Percentiles rank a stretch among this genome's conserved stretches.
Evolutionary conservation across 1,140 invertebrate species (phyloP).

Genomic region (Drosophila pruinosa): DNA sequence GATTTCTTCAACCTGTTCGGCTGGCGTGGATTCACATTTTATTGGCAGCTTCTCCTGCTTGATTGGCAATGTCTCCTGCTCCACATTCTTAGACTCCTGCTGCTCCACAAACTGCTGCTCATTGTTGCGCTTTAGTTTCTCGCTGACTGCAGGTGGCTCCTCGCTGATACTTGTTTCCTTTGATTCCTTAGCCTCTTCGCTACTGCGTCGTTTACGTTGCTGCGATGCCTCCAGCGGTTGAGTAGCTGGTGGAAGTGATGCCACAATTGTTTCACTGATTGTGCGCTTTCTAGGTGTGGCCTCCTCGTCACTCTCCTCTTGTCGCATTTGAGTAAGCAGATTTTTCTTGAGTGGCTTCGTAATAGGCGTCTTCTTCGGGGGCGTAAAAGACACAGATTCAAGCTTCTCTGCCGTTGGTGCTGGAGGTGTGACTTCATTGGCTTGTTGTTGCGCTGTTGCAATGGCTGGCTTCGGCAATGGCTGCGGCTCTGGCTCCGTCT

Average conservation of each 20-base stretch:
- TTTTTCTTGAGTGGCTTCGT: conserved; percentile 78
- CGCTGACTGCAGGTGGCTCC: conserved; percentile 34
- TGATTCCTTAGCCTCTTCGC: conserved; percentile 60
- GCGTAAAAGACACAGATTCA: conserved; percentile 20
- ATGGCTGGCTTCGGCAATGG: neutral
- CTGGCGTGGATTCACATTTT: neutral
- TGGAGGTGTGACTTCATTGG: conserved; percentile 30
- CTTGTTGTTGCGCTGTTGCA: neutral
- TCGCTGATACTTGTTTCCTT: conserved; percentile 42
- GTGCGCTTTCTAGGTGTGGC: conserved; percentile 64
- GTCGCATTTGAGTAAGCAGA: conserved; percentile 64
- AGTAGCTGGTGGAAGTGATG: conserved; percentile 4
- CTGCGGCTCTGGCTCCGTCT: neutral
- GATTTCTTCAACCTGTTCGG: neutral
- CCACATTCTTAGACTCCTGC: neutral
- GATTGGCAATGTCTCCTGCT: neutral
- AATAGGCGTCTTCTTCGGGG: conserved; percentile 65
- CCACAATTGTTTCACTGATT: conserved; percentile 56
- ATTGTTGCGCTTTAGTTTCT: conserved; percentile 62
- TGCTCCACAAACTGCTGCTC: conserved; percentile 36
- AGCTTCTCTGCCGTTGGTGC: conserved; percentile 13
- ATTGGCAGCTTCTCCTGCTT: neutral
- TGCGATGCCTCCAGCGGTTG: conserved; percentile 26
- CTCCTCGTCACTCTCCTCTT: conserved; percentile 77
- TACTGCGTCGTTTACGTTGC: conserved; percentile 72